Base-by-base conservation (phyloP, 2,797 vertebrate genomes). In the Enteromius unitaeniatus region DNA sequence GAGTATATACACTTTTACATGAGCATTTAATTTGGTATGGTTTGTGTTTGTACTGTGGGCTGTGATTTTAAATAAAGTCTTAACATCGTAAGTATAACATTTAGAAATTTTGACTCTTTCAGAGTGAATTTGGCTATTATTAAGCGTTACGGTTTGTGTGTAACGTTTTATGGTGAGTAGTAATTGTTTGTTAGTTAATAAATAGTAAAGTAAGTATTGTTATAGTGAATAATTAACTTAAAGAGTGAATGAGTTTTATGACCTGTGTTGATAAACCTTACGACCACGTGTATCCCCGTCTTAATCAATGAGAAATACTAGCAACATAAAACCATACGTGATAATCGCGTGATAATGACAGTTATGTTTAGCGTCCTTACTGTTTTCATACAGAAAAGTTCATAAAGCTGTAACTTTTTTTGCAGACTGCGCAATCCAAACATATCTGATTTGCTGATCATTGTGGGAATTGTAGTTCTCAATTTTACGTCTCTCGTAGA, bases 391-490 rank as follows among this genome's bases (percentile, higher is more conserved):
- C 15, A 17, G 45, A 31, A 28, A 85, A 58, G 74, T 55, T 76
- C 17, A 15, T 3, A 62, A 37, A 31, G 19, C 26, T 62, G 14
- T 69, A 62, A 85, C 65, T 84, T 65, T 72, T 62, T 78, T 37
- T 42, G 75, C 45, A 34, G 17, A 51, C 26, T 69, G 64, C 34
- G 83, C 84, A 51, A 78, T 55, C 70, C 14, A 88, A 85, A 86
- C 84, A 77, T 81, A 84, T 82, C 45, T 28, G 31, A 83, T 79
- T 81, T 28, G 86, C 83, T 86, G 81, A 79, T 76, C 10, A 11
- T 28, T 51, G 26, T 85, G 79, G 89, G 83, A 86, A 21, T 45
- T 80, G 87, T 55, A 84, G 82, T 88, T 78, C 11, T 60, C 9
- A 9, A 55, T 4, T n/a, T 8, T 2, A 0, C 6, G 0, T 75